Conservation (phyloP, 2,888 invertebrate genomes). For the Artemia sinica region DNA sequence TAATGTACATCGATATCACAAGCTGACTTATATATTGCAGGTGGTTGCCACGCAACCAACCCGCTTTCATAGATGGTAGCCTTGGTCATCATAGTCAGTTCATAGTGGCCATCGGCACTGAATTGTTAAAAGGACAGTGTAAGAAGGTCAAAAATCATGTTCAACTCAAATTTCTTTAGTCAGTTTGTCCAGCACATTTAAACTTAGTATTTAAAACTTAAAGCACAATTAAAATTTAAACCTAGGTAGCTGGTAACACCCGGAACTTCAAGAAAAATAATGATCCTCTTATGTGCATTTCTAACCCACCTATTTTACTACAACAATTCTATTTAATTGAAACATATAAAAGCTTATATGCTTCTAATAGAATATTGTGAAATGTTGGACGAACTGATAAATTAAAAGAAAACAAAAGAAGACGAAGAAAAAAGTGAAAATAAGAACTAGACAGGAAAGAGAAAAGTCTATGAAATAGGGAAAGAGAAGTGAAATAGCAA, state of each 20-base stretch:
- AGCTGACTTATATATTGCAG: slow-evolving; percentile 37
- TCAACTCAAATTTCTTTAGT: too few relatives aligned
- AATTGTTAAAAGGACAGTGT: slow-evolving; percentile 16
- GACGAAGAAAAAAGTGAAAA: slow-evolving; percentile 10
- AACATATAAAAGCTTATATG: too few relatives aligned
- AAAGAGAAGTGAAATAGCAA: slow-evolving; percentile 14
- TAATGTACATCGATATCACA: slow-evolving; percentile 29
- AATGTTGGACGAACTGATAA: neutral
- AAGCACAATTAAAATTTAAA: too few relatives aligned
- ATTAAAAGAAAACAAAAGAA: slow-evolving; percentile 10
- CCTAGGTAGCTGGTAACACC: too few relatives aligned
- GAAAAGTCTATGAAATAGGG: neutral
- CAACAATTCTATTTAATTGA: too few relatives aligned
- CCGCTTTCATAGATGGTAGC: slow-evolving; percentile 29
- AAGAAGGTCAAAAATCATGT: neutral
- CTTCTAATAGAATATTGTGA: too few relatives aligned
- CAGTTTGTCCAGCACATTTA: too few relatives aligned
- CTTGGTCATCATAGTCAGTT: slow-evolving; percentile 28
- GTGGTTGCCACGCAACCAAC: slow-evolving; percentile 35
- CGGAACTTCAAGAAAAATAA: too few relatives aligned
- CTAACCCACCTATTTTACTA: too few relatives aligned
- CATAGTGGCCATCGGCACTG: slow-evolving; percentile 28
- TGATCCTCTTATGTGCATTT: too few relatives aligned
- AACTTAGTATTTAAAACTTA: too few relatives aligned
- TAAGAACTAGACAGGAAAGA: slow-evolving; percentile 5